Conservation (phyloP, 2,888 invertebrate genomes). For the Ommatoiulus sabulosus region DNA sequence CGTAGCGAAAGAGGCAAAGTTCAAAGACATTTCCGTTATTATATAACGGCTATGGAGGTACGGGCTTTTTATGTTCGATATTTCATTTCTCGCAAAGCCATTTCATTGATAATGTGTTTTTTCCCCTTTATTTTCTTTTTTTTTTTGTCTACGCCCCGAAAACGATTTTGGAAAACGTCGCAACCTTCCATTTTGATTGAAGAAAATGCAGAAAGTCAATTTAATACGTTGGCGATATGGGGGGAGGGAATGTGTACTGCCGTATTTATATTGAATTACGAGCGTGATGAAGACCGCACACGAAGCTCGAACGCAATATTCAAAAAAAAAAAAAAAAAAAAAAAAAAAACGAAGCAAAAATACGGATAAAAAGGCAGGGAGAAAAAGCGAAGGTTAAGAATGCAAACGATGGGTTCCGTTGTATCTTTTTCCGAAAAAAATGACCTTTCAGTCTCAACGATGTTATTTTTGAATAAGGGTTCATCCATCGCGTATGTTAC, state of each 20-base stretch:
- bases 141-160: constrained; percentile 27
- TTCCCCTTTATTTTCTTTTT: constrained; percentile 17
- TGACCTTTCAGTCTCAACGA: not conserved
- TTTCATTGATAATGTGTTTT: constrained; percentile 51
- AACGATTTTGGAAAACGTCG: constrained; percentile 27
- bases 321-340: not conserved
- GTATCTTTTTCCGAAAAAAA: not conserved
- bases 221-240: constrained; percentile 35
- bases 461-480: not conserved
- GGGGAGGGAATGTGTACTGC: not conserved
- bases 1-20: constrained; percentile 25
- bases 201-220: constrained; percentile 45
- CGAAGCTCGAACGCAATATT: constrained; percentile 22
- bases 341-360: no score
- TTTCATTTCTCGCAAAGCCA: constrained; percentile 51
- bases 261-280: constrained; percentile 43
- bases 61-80: constrained; percentile 41
- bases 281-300: constrained; percentile 37
- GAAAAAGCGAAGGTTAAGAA: not conserved
- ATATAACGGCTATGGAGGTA: constrained; percentile 44
- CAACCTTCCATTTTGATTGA: constrained; percentile 44
- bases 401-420: not conserved
- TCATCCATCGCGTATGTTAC: not conserved
- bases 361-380: not conserved
- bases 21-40: constrained; percentile 48